Conservation (phyloP, 2,797 vertebrate genomes). For the Enteromius thamalakanensis region DNA sequence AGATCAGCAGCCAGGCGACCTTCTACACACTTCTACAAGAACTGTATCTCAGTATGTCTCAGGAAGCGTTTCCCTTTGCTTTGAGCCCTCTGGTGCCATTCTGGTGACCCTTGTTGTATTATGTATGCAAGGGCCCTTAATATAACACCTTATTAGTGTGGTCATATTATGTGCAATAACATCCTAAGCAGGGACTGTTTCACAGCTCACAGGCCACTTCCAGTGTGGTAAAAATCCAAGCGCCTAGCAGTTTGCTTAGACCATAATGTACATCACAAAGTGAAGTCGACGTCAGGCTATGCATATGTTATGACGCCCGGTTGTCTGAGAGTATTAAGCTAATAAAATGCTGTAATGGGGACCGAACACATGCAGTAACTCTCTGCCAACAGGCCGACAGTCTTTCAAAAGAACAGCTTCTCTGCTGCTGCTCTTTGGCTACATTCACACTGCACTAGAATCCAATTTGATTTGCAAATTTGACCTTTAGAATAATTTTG, state of each 20-base stretch:
- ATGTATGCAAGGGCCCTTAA: constrained; percentile 53
- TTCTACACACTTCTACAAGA: constrained; percentile 40
- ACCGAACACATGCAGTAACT: constrained; percentile 28
- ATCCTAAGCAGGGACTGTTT: constrained; percentile 43
- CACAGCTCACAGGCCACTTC: constrained; percentile 36
- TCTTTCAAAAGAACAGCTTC: constrained; percentile 29
- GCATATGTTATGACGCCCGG: constrained; percentile 26
- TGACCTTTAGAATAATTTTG: background rate
- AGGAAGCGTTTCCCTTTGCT: constrained; percentile 77
- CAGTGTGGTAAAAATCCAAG: constrained; percentile 28
- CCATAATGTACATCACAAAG: constrained; percentile 27
- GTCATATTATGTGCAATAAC: constrained; percentile 40
- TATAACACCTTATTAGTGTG: constrained; percentile 43
- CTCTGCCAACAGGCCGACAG: constrained; percentile 1
- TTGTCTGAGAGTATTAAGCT: constrained; percentile 52
- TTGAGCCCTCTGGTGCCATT: constrained; percentile 75
- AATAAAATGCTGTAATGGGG: constrained; percentile 40
- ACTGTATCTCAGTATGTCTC: constrained; percentile 77
- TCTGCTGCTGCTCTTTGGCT: constrained; percentile 27
- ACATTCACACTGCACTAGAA: constrained; percentile 26
- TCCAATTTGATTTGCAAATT: constrained; percentile 4
- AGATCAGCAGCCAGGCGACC: constrained; percentile 42
- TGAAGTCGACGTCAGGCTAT: constrained; percentile 42
- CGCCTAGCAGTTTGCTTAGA: constrained; percentile 28
- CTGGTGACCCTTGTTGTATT: constrained; percentile 54